Evolutionary conservation across 2,113 vertebrate genomes (phyloP).

Genomic region (Urocynchramus pylzowi): DNA sequence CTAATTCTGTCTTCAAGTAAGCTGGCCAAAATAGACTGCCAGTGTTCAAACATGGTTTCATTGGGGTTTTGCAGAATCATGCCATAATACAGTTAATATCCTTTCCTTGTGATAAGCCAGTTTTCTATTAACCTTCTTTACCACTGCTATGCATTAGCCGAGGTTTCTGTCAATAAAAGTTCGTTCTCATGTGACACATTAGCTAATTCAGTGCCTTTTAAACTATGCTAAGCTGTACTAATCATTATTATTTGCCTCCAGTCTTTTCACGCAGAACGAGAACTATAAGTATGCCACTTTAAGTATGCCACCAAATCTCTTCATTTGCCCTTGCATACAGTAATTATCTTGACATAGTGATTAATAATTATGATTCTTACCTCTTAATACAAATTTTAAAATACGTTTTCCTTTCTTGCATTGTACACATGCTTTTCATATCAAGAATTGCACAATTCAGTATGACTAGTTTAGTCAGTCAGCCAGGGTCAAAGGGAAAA

Average conservation of each 20-base stretch:
- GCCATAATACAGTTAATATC: neutral
- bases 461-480: neutral
- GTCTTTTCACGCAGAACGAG: neutral
- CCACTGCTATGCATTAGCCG: neutral
- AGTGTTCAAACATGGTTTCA: neutral
- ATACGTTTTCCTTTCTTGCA: neutral
- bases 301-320: neutral
- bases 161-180: neutral
- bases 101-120: neutral
- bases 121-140: slow-evolving; percentile 38
- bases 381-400: neutral
- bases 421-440: neutral
- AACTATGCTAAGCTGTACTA: slow-evolving; percentile 14
- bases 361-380: neutral
- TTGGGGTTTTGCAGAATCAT: neutral
- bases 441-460: neutral
- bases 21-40: neutral
- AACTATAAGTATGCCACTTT: neutral
- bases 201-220: slow-evolving; percentile 39
- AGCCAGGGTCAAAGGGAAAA: neutral
- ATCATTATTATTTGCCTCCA: slow-evolving; percentile 41
- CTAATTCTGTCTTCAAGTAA: slow-evolving; percentile 33
- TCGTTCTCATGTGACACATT: neutral
- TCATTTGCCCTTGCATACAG: neutral
- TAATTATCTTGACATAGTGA: slow-evolving; percentile 8